Evolutionary conservation across 2,888 invertebrate genomes (phyloP).

Genomic region (Drosophila pseudotakahashii): DNA sequence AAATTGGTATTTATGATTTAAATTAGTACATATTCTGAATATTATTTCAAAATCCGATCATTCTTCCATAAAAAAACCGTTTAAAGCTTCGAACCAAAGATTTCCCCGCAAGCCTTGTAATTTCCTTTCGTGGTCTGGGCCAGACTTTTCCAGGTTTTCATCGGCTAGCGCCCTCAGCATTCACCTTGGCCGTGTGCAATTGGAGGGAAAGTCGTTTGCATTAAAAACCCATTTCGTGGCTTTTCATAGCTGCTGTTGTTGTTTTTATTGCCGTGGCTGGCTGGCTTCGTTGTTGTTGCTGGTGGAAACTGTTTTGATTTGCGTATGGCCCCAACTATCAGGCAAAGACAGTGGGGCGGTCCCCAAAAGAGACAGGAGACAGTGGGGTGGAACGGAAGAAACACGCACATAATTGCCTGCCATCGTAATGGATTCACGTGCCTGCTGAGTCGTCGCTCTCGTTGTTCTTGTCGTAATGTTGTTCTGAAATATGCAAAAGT

Average conservation of each 20-base stretch:
- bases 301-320: constrained; percentile 44
- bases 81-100: not conserved
- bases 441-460: constrained; percentile 41
- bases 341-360: constrained; percentile 16
- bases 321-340: constrained; percentile 18
- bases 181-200: constrained; percentile 73
- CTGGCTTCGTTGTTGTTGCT: constrained; percentile 27
- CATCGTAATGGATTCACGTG: constrained; percentile 75
- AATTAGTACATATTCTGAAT: too few relatives aligned
- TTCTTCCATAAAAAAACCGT: not conserved
- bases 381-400: constrained; percentile 32
- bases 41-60: not conserved
- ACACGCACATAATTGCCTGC: constrained; percentile 78
- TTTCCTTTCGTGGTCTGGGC: constrained; percentile 8
- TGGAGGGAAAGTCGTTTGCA: constrained; percentile 65
- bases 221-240: constrained; percentile 73
- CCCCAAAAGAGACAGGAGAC: constrained; percentile 36
- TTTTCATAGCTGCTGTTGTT: constrained; percentile 37
- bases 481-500: constrained; percentile 58
- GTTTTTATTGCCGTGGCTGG: constrained; percentile 23
- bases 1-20: too few relatives aligned
- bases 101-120: not conserved
- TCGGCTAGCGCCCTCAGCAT: constrained; percentile 50
- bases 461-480: constrained; percentile 16
- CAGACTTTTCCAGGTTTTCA: constrained; percentile 2